Conservation (phyloP, 92 coral and sea anemone species). For the Parazoanthus darwini region DNA sequence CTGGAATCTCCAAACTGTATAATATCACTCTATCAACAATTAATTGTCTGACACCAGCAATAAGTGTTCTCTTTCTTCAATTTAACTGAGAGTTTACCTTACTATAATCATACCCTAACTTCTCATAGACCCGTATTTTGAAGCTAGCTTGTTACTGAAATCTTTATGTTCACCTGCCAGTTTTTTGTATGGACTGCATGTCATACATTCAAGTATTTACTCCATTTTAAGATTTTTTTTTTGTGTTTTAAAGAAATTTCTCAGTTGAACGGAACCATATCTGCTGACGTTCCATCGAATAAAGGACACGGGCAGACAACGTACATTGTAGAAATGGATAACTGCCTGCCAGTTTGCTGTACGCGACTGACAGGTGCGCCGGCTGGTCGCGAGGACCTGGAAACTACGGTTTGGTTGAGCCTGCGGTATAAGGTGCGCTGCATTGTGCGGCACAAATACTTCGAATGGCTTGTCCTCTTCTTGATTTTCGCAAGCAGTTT, state of each 20-base stretch:
- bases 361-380: slow-evolving; percentile 45
- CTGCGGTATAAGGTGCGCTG: slow-evolving; percentile 85
- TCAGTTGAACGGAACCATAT: slow-evolving; percentile 29
- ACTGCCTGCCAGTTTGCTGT: slow-evolving; percentile 80
- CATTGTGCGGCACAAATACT: slow-evolving; percentile 82
- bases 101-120: no score
- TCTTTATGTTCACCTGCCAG: no score
- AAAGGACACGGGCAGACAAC: slow-evolving; percentile 45
- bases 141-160: no score
- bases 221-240: no score
- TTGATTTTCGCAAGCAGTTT: slow-evolving; percentile 86
- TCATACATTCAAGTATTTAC: no score
- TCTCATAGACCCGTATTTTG: no score
- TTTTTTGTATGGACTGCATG: no score
- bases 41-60: no score
- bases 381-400: slow-evolving; percentile 52
- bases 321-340: slow-evolving; percentile 72
- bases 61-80: no score
- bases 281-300: slow-evolving; percentile 14
- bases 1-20: no score
- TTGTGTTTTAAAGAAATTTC: neutral
- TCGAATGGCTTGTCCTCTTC: slow-evolving; percentile 86
- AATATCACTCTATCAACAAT: no score
- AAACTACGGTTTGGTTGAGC: slow-evolving; percentile 76
- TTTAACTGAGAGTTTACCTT: no score